phyloP scores from a whole-genome alignment of 2,797 vertebrate species.

The Gobio occitaniae region DNA sequence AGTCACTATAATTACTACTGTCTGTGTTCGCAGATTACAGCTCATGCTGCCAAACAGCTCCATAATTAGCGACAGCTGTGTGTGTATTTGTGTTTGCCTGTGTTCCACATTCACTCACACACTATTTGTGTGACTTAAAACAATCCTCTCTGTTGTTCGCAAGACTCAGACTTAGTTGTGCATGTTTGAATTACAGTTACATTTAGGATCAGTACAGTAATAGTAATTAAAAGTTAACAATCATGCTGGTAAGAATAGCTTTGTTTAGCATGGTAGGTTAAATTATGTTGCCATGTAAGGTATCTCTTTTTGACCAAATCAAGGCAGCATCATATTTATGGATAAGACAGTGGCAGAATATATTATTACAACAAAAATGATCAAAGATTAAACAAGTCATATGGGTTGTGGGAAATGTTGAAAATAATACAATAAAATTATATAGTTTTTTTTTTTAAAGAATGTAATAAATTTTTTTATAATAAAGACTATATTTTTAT shows the following conservation, averaged over 20 bases:
- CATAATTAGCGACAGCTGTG: slow-evolving; percentile 63
- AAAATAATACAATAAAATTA: background rate
- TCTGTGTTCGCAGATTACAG: slow-evolving; percentile 79
- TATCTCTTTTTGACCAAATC: background rate
- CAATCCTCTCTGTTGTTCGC: background rate
- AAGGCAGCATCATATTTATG: background rate
- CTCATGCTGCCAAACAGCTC: slow-evolving; percentile 74
- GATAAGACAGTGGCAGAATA: background rate
- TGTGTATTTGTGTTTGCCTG: slow-evolving; percentile 11
- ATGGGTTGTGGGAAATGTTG: background rate
- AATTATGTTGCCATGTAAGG: background rate
- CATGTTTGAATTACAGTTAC: background rate
- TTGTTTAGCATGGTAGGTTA: slow-evolving; percentile 1
- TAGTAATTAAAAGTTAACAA: background rate
- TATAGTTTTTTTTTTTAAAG: background rate
- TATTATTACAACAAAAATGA: background rate
- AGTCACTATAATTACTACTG: slow-evolving; percentile 78
- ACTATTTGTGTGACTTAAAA: slow-evolving; percentile 14
- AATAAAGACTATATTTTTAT: background rate
- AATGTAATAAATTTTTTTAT: background rate
- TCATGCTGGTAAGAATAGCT: background rate
- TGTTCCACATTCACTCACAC: slow-evolving; percentile 13
- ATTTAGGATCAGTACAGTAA: background rate
- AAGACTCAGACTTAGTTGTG: background rate
- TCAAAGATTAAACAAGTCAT: background rate